Base-by-base conservation (phyloP, 2,797 vertebrate species). In the Semaprochilodus insignis region DNA sequence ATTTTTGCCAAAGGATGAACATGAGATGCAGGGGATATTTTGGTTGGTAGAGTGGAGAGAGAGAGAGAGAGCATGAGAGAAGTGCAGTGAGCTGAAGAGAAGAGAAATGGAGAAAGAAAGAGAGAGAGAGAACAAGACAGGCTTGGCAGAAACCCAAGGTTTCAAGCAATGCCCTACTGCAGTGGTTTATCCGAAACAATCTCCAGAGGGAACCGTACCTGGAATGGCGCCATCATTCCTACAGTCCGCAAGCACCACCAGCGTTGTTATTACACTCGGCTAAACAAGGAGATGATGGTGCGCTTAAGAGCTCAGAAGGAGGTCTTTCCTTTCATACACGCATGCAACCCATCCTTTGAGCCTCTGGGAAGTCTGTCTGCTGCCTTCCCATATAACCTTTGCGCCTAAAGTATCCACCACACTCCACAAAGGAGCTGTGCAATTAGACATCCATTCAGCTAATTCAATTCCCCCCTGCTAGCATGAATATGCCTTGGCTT, bases 161-260 rank as follows among this genome's bases (percentile, higher is more conserved):
- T 82, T 85, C 69, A 79, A 80, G 59, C 4, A 34, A 55, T 60
- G 57, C 55, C 54, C 66, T 77, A 65, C 62, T 82, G 81, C 78
- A 80, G 73, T 57, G 71, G 70, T 72, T 78, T 75, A 66, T 85
- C 83, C 40, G 57, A 78, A 83, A 76, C 72, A 65, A 72, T 79
- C 52, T 77, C 62, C 27, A 57, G 67, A 55, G 78, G 78, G 75
- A 52, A 71, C 48, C 44, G 21, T n/a, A 34, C 66, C 74, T 76
- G 62, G 77, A 80, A 70, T 21, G 14, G 25, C 36, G 83, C 67
- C 67, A 77, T 17, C 14, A 34, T 59, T 72, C 36, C 21, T 34
- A 31, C 34, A 74, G 27, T 44, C 70, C 72, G 60, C 59, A 73
- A 65, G 80, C 69, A n/a, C 31, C 25, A 74, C 31, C 25, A 70